Conservation (phyloP, 2,888 invertebrate genomes). For the Acrobeloides nanus region DNA sequence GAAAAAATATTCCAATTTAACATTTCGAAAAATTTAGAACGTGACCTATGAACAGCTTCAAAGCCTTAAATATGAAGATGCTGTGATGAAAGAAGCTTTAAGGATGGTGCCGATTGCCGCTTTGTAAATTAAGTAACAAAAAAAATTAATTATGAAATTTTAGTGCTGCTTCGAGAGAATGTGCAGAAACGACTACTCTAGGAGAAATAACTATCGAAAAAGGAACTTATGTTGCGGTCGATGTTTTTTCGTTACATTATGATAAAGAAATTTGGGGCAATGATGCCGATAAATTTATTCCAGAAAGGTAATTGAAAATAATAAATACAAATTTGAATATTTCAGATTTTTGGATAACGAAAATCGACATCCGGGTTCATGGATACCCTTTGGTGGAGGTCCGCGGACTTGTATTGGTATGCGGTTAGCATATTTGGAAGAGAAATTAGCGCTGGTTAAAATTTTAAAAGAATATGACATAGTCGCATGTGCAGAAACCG, state of each 20-base stretch:
- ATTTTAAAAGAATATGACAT: too few relatives aligned
- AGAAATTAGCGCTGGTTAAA: slow-evolving; percentile 37
- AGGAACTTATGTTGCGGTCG: slow-evolving; percentile 32
- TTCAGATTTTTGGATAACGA: neutral
- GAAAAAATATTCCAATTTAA: too few relatives aligned
- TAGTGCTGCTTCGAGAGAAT: slow-evolving; percentile 31
- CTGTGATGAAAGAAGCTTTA: slow-evolving; percentile 23
- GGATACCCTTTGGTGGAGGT: slow-evolving; percentile 23
- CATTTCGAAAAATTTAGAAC: slow-evolving; percentile 10
- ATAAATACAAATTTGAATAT: too few relatives aligned
- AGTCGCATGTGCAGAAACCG: too few relatives aligned
- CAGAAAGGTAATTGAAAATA: slow-evolving; percentile 39
- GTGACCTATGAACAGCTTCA: slow-evolving; percentile 22
- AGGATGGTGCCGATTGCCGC: slow-evolving; percentile 19
- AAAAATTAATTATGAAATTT: slow-evolving; percentile 11
- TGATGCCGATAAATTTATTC: slow-evolving; percentile 36
- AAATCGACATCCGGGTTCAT: slow-evolving; percentile 6
- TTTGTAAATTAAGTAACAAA: slow-evolving; percentile 13
- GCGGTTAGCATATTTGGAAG: slow-evolving; percentile 33
- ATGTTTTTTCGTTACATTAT: slow-evolving; percentile 32
- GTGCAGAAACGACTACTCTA: slow-evolving; percentile 31
- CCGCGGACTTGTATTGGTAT: slow-evolving; percentile 35
- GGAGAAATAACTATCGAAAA: slow-evolving; percentile 29
- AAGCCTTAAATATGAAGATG: slow-evolving; percentile 14
- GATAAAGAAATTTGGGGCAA: slow-evolving; percentile 37